A percentile compares a stretch with the other conserved stretches of the same genome.
Evolutionary conservation across 2,113 vertebrate species (phyloP).

Genomic region (Sturnus vulgaris): DNA sequence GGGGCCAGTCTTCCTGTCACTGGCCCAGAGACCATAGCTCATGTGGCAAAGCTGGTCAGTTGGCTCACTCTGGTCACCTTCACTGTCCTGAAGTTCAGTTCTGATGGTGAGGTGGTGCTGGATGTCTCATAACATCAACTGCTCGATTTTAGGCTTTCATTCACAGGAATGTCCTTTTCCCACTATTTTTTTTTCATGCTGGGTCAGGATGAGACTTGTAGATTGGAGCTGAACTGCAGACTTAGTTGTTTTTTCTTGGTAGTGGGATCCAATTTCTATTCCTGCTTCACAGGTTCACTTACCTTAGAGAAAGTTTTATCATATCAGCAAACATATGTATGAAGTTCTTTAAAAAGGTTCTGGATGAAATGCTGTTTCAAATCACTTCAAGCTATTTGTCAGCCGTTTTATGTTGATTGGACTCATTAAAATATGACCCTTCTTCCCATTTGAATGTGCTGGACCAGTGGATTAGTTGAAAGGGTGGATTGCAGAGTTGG

Average conservation of each 20-base stretch:
- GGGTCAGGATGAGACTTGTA: background rate
- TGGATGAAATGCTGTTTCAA: background rate
- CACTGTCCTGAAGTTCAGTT: background rate
- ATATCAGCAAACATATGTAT: background rate
- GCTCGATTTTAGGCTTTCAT: background rate
- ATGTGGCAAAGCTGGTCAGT: background rate
- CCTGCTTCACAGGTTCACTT: background rate
- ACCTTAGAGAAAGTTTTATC: background rate
- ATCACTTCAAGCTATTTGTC: background rate
- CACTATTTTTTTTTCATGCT: fast-evolving
- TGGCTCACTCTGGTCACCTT: background rate
- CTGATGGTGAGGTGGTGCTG: background rate
- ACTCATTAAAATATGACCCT: background rate
- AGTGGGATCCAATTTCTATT: background rate
- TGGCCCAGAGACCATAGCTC: background rate
- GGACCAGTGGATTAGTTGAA: background rate
- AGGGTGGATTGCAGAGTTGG: background rate
- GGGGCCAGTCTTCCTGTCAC: background rate
- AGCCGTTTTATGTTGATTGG: background rate
- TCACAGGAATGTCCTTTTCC: background rate
- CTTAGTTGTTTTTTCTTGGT: background rate
- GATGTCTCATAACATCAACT: fast-evolving
- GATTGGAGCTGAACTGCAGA: background rate
- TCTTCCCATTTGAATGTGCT: background rate
- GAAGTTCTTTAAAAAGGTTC: background rate